These are phyloP conservation scores for Phrynosoma platyrhinos DNA, from an alignment of 2,113 vertebrate genomes.

Conservation along the genomic window DNA sequence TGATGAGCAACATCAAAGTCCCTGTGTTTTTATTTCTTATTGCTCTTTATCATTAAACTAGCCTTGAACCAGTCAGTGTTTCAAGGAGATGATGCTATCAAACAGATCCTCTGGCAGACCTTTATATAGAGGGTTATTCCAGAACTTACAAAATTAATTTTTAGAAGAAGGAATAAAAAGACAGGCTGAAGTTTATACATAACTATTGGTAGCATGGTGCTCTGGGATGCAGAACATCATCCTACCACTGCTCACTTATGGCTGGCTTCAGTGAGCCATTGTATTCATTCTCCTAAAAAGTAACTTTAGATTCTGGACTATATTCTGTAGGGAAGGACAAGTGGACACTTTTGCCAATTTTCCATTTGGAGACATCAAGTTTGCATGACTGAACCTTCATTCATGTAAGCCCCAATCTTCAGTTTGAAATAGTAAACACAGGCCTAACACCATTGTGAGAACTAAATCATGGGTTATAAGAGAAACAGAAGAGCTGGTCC, in stretches of 20 bases:
- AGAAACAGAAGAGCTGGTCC: neutral
- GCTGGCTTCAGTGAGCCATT: too few relatives aligned
- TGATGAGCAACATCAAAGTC: neutral
- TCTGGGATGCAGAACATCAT: too few relatives aligned
- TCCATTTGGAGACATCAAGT: neutral
- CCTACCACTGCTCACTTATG: too few relatives aligned
- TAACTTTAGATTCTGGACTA: neutral
- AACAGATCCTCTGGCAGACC: too few relatives aligned
- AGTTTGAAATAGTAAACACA: neutral
- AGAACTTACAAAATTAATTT: too few relatives aligned
- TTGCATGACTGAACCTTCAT: neutral
- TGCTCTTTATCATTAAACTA: neutral
- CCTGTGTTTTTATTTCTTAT: neutral
- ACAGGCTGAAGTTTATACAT: too few relatives aligned
- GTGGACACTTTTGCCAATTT: neutral
- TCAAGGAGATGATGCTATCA: neutral
- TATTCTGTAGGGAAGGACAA: neutral
- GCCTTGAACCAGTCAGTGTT: neutral
- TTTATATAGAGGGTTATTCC: neutral
- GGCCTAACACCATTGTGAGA: neutral
- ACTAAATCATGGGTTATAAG: neutral
- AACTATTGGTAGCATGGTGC: too few relatives aligned
- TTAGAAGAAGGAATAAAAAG: too few relatives aligned
- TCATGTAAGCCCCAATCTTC: neutral
- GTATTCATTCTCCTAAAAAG: too few relatives aligned